A percentile compares a stretch with the other conserved stretches of the same genome.
Evolutionary conservation across 2,797 vertebrate species (phyloP).

Genomic region (Odontamblyopus lacepedii): DNA sequence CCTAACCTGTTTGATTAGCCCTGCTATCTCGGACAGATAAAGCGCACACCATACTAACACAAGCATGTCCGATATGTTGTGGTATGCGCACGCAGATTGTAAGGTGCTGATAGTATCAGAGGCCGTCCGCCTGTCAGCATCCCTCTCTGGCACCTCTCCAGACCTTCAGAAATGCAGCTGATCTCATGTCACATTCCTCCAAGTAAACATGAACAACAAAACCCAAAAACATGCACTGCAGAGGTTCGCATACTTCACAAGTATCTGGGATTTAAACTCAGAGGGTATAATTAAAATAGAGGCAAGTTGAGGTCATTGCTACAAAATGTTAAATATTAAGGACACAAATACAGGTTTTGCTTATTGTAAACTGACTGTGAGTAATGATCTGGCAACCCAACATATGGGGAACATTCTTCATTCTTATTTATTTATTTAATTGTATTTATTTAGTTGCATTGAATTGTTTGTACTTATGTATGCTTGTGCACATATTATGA

Average conservation of each 20-base stretch:
- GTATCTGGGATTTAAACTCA: neutral
- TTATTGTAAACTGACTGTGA: neutral
- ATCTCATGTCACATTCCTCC: slow-evolving; percentile 54
- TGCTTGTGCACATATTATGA: no score
- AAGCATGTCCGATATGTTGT: slow-evolving; percentile 64
- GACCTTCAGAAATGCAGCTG: slow-evolving; percentile 55
- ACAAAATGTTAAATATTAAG: neutral
- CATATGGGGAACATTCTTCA: neutral
- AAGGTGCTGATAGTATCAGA: slow-evolving; percentile 59
- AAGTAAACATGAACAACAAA: slow-evolving; percentile 46
- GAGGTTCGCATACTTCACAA: neutral
- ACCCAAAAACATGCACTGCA: neutral
- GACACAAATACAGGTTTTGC: neutral
- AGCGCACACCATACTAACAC: slow-evolving; percentile 56
- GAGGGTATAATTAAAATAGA: neutral
- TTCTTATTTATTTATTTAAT: neutral
- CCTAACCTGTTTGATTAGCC: slow-evolving; percentile 51
- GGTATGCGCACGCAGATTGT: slow-evolving; percentile 63
- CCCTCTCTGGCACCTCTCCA: slow-evolving; percentile 61
- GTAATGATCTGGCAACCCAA: neutral
- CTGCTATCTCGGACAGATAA: slow-evolving; percentile 51
- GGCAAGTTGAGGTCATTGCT: neutral
- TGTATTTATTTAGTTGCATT: no score
- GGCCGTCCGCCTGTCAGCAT: slow-evolving; percentile 66
- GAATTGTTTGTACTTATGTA: no score